Evolutionary conservation across 2,888 invertebrate genomes (phyloP).

Genomic region (Megastigmus dorsalis): DNA sequence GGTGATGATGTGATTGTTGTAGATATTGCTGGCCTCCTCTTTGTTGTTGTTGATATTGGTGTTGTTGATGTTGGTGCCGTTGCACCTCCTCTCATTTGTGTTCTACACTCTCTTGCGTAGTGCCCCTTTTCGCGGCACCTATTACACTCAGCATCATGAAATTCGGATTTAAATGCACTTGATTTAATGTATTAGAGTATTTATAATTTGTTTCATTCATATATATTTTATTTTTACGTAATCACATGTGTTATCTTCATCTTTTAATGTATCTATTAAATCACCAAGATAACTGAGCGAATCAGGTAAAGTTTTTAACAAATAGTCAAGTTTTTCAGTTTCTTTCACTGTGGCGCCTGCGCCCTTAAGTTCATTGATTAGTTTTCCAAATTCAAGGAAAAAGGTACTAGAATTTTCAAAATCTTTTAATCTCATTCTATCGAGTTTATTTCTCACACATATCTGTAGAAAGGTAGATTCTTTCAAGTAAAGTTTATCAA

Average conservation of each 20-base stretch:
- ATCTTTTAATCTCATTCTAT: constrained; percentile 31
- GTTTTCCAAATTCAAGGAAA: constrained; percentile 54
- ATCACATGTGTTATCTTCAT: constrained; percentile 48
- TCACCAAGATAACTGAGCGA: constrained; percentile 53
- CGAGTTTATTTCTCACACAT: constrained; percentile 12
- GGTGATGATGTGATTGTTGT: too few species aligned
- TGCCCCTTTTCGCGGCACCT: neutral
- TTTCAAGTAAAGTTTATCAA: constrained; percentile 25
- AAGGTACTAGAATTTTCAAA: constrained; percentile 34
- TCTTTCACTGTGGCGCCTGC: constrained; percentile 48
- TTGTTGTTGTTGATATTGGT: neutral
- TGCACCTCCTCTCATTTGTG: neutral
- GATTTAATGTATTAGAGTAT: too few species aligned
- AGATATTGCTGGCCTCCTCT: neutral
- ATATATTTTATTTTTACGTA: constrained; percentile 54
- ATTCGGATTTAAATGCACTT: constrained; percentile 44
- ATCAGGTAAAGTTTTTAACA: constrained; percentile 48
- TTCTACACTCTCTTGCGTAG: neutral
- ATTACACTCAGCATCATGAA: neutral
- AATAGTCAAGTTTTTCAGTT: constrained; percentile 52
- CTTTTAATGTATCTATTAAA: constrained; percentile 48
- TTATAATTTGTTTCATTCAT: constrained; percentile 24
- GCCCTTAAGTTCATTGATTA: constrained; percentile 51
- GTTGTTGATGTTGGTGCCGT: constrained; percentile 3
- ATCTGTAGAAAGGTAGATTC: constrained; percentile 34